These are phyloP conservation scores for Lasioglossum albipes DNA, from an alignment of 1,140 invertebrate genomes.

Conservation along the genomic window DNA sequence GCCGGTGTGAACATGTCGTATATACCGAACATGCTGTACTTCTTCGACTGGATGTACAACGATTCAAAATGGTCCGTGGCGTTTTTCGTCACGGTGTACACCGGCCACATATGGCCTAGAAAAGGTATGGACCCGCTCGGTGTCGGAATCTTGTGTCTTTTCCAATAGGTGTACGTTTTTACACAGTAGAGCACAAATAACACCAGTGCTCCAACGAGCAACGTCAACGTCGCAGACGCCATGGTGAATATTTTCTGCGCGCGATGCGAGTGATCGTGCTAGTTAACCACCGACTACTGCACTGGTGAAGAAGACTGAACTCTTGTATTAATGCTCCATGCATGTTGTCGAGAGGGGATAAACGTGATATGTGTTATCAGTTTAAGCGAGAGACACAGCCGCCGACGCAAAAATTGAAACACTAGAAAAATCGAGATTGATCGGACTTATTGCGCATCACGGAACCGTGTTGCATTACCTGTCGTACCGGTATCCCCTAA, in stretches of 20 bases:
- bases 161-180: slow-evolving; percentile 76
- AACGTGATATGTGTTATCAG: no score
- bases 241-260: neutral
- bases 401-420: no score
- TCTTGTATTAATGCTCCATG: no score
- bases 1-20: slow-evolving; percentile 57
- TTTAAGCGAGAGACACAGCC: no score
- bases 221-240: neutral
- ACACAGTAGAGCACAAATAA: slow-evolving; percentile 53
- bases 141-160: slow-evolving; percentile 73
- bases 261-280: neutral
- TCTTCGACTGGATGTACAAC: slow-evolving; percentile 45
- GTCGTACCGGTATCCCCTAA: no score
- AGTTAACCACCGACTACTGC: no score
- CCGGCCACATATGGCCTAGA: slow-evolving; percentile 62
- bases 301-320: no score
- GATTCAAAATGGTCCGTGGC: slow-evolving; percentile 24
- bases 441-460: no score
- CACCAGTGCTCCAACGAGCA: neutral
- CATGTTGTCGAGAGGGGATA: no score
- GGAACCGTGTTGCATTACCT: no score
- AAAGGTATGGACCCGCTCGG: slow-evolving; percentile 55
- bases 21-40: slow-evolving; percentile 64
- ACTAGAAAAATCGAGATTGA: no score
- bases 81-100: slow-evolving; percentile 36